These are phyloP conservation scores for Icerya purchasi DNA, from an alignment of 2,888 invertebrate species.

Conservation along the genomic window DNA sequence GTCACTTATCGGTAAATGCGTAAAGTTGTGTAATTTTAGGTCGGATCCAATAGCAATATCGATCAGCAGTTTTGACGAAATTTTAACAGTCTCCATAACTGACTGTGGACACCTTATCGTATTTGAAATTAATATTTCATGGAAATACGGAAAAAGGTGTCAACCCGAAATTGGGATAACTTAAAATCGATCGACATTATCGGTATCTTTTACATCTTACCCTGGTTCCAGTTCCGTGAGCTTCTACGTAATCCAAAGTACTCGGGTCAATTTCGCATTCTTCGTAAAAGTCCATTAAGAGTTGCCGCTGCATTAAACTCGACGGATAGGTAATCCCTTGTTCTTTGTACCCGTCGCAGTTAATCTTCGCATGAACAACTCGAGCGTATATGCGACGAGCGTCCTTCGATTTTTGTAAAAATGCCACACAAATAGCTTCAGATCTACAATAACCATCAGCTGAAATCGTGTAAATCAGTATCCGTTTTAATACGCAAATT, in stretches of 20 bases:
- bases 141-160: too few relatives aligned
- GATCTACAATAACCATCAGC: too few relatives aligned
- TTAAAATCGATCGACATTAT: conserved; percentile 39
- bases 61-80: too few relatives aligned
- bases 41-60: too few relatives aligned
- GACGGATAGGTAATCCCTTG: conserved; percentile 48
- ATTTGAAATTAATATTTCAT: too few relatives aligned
- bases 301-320: conserved; percentile 26
- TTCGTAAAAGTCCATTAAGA: conserved; percentile 31
- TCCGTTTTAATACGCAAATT: conserved; percentile 24
- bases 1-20: too few relatives aligned
- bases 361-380: conserved; percentile 53
- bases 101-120: too few relatives aligned
- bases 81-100: too few relatives aligned
- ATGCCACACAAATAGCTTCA: conserved; percentile 26
- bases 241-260: conserved; percentile 57
- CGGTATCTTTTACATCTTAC: too few relatives aligned
- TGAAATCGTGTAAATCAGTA: conserved; percentile 32
- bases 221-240: conserved; percentile 63
- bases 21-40: too few relatives aligned
- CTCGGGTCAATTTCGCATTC: conserved; percentile 45
- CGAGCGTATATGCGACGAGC: too few relatives aligned
- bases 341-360: conserved; percentile 55
- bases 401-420: conserved; percentile 29
- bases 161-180: too few relatives aligned